Conservation (phyloP, 2,888 invertebrate species). For the Chouioia cunea region DNA sequence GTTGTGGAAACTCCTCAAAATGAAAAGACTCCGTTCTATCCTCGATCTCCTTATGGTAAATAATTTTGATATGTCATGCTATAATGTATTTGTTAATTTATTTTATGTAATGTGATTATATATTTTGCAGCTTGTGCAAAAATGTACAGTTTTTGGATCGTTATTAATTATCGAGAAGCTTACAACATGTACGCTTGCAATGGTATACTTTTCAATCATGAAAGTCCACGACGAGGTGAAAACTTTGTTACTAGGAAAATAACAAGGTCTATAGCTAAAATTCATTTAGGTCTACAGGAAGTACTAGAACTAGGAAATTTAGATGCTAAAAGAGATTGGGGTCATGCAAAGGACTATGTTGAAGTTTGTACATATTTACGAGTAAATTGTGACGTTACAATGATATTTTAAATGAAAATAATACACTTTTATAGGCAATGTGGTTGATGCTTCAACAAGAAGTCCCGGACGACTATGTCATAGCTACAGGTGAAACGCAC, state of each 20-base stretch:
- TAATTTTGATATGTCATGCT: no score
- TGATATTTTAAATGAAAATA: neutral
- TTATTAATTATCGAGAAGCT: slow-evolving; percentile 94
- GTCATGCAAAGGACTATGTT: slow-evolving; percentile 95
- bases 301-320: slow-evolving; percentile 92
- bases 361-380: slow-evolving; percentile 73
- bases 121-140: slow-evolving; percentile 87
- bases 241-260: slow-evolving; percentile 99
- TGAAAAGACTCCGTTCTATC: slow-evolving; percentile 96
- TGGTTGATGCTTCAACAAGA: slow-evolving; percentile 98
- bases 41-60: slow-evolving; percentile 94
- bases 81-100: slow-evolving; percentile 3
- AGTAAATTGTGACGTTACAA: neutral
- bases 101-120: neutral
- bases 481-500: slow-evolving; percentile 95
- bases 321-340: slow-evolving; percentile 98
- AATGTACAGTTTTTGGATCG: slow-evolving; percentile 96
- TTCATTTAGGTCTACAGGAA: slow-evolving; percentile 87
- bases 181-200: slow-evolving; percentile 96
- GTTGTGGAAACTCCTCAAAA: slow-evolving; percentile 93
- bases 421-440: slow-evolving; percentile 82
- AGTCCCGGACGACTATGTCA: slow-evolving; percentile 94
- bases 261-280: slow-evolving; percentile 97
- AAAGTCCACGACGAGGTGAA: slow-evolving; percentile 94
- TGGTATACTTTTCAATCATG: slow-evolving; percentile 96